These are phyloP conservation scores for Pissodes strobi DNA, from an alignment of 1,140 invertebrate genomes.

Conservation along the genomic window DNA sequence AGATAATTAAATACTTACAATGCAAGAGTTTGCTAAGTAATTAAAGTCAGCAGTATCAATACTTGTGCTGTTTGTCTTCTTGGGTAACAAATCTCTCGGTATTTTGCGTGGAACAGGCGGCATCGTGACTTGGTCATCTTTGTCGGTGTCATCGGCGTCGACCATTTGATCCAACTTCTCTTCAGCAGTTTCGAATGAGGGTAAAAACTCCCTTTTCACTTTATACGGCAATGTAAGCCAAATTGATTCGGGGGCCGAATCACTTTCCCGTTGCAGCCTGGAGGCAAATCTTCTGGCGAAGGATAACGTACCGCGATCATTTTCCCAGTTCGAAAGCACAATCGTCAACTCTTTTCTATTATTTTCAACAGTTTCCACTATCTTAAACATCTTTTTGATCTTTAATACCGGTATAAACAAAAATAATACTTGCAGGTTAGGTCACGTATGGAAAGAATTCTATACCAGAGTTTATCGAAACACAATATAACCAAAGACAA, in stretches of 20 bases:
- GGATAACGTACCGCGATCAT: slow-evolving; percentile 2
- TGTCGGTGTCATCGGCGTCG: slow-evolving; percentile 14
- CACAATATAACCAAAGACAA: too few relatives aligned
- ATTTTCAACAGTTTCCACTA: slow-evolving; percentile 15
- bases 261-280: neutral
- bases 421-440: slow-evolving; percentile 8
- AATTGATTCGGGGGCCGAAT: slow-evolving; percentile 13
- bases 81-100: slow-evolving; percentile 10
- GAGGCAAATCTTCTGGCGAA: slow-evolving; percentile 6
- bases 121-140: slow-evolving; percentile 12
- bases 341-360: slow-evolving; percentile 17
- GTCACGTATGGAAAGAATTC: neutral
- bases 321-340: slow-evolving; percentile 8
- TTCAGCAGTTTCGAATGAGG: slow-evolving; percentile 13
- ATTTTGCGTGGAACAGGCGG: slow-evolving; percentile 12
- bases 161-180: slow-evolving; percentile 16
- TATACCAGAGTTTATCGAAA: neutral
- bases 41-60: slow-evolving; percentile 12
- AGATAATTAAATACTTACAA: too few relatives aligned
- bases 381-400: neutral
- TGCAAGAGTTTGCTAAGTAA: too few relatives aligned
- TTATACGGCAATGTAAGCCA: slow-evolving; percentile 16
- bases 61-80: slow-evolving; percentile 10
- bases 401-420: slow-evolving; percentile 2
- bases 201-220: slow-evolving; percentile 16